A percentile compares a stretch with the other conserved stretches of the same genome.
phyloP scores from a whole-genome alignment of 2,888 invertebrate species.

The Acanthoscelides obtectus region DNA sequence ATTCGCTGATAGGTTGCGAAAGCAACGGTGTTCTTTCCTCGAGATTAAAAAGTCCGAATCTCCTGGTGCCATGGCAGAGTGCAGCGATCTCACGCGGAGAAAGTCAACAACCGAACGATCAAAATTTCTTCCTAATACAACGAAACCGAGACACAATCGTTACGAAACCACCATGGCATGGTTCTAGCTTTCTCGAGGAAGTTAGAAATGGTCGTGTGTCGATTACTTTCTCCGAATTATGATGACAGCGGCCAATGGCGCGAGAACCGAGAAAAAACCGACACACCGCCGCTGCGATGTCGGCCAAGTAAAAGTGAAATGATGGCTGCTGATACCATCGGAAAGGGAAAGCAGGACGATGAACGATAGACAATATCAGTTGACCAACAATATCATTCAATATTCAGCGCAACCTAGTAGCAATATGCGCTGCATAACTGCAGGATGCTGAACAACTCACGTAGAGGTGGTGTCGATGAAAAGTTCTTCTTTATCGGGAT shows the following conservation, averaged over 20 bases:
- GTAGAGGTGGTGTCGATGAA: too few relatives aligned
- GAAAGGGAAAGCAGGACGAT: not conserved
- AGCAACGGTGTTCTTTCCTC: not conserved
- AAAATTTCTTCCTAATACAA: not conserved
- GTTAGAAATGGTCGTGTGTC: not conserved
- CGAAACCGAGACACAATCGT: not conserved
- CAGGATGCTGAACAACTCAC: too few relatives aligned
- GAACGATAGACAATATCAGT: not conserved
- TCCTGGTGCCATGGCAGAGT: not conserved
- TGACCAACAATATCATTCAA: not conserved
- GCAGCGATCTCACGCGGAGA: not conserved
- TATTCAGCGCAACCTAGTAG: too few relatives aligned
- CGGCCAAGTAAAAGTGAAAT: not conserved
- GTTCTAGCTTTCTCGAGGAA: not conserved
- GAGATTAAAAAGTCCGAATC: not conserved
- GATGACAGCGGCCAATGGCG: not conserved
- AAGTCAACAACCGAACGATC: not conserved
- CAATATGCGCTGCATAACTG: too few relatives aligned
- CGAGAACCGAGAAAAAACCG: not conserved
- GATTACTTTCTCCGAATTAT: not conserved
- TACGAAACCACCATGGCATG: not conserved
- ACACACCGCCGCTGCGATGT: not conserved
- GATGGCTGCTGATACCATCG: not conserved
- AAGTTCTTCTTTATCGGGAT: too few relatives aligned
- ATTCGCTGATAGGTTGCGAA: not conserved